A percentile compares a stretch with the other conserved stretches of the same genome.
These are phyloP conservation scores for Nanorana parkeri DNA, from an alignment of 2,113 vertebrate species.

Conservation along the genomic window DNA sequence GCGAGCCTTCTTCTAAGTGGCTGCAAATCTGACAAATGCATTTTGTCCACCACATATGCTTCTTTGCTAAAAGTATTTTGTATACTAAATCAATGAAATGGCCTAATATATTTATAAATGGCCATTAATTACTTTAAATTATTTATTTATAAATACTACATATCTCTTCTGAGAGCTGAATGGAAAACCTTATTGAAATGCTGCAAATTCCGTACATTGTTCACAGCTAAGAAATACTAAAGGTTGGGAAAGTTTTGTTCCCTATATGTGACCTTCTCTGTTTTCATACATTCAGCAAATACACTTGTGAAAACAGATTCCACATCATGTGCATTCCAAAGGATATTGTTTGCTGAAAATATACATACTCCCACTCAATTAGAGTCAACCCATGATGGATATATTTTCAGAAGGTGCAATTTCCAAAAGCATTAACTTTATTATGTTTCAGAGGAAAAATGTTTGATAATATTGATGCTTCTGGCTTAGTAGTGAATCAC, in stretches of 20 bases:
- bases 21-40: no score
- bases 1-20: no score
- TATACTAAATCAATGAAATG: not conserved
- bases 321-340: slow-evolving; percentile 47
- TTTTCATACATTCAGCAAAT: slow-evolving; percentile 41
- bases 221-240: slow-evolving; percentile 24
- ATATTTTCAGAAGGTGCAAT: not conserved
- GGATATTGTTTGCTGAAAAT: slow-evolving; percentile 17
- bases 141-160: not conserved
- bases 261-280: slow-evolving; percentile 48
- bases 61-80: no score
- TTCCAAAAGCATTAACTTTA: not conserved
- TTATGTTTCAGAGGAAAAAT: not conserved
- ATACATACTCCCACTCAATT: slow-evolving; percentile 36
- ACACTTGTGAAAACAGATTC: slow-evolving; percentile 40
- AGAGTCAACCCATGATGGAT: not conserved
- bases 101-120: not conserved
- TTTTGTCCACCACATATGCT: no score
- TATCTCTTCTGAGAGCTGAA: not conserved
- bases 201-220: slow-evolving; percentile 38
- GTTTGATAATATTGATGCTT: not conserved
- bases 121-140: not conserved
- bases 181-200: slow-evolving; percentile 18
- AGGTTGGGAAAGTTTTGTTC: slow-evolving; percentile 20
- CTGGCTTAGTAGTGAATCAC: no score